phyloP scores from a whole-genome alignment of 2,797 vertebrate genomes.

The Crenichthys baileyi region DNA sequence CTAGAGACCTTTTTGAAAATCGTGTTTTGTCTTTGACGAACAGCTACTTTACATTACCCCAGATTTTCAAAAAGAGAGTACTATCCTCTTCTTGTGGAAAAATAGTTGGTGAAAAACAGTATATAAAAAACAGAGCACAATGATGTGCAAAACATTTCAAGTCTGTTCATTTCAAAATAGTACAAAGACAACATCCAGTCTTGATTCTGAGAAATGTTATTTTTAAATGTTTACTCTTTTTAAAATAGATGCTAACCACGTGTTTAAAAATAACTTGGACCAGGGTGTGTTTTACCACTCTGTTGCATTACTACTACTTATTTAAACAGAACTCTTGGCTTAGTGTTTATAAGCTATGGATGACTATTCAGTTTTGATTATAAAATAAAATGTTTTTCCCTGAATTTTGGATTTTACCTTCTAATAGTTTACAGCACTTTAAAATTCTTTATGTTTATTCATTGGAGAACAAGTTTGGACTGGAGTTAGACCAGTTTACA shows the following conservation, averaged over 20 bases:
- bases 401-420: not conserved
- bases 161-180: not conserved
- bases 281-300: not conserved
- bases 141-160: not conserved
- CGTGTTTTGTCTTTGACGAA: constrained; percentile 26
- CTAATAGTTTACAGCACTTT: not conserved
- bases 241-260: constrained; percentile 18
- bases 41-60: constrained; percentile 10
- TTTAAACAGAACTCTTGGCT: not conserved
- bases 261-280: constrained; percentile 7
- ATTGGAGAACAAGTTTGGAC: not conserved
- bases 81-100: not conserved
- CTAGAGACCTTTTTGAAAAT: constrained; percentile 33
- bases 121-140: not conserved
- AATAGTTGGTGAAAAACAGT: not conserved
- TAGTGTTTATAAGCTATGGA: not conserved
- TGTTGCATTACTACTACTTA: not conserved
- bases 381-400: not conserved
- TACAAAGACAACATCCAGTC: constrained; percentile 1
- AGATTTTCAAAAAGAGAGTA: constrained; percentile 20
- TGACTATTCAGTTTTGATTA: not conserved
- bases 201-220: constrained; percentile 1
- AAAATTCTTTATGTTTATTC: not conserved
- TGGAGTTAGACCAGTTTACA: not conserved
- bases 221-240: constrained; percentile 16